Base-by-base conservation (phyloP, 2,113 vertebrate genomes). In the Megaptera novaeangliae region DNA sequence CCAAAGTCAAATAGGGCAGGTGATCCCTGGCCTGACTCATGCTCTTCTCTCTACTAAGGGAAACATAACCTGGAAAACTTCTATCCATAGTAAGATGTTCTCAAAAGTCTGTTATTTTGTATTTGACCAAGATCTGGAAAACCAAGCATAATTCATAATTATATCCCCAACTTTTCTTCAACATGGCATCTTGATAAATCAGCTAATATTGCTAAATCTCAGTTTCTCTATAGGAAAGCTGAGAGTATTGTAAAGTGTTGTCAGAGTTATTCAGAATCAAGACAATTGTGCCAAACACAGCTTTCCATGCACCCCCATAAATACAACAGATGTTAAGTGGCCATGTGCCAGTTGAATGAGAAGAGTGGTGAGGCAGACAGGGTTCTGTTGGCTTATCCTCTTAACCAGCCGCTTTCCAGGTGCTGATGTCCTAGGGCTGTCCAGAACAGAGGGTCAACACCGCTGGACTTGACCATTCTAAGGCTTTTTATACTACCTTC, bases 41-140 rank as follows among this genome's bases (percentile, higher is more conserved):
- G 6, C 7, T 55, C 81, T 88, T 83, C 57, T 91, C 11, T 39
- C 64, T 88, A 3, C 2, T 1, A 72, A 89, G 66, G 34, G 27
- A 75, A 89, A 36, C 15, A 25, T 0, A 71, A 41, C 14, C 7
- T 69, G 13, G 44, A 59, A 52, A 77, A 80, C 20, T 41, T 83
- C 29, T 72, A 25, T 71, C 52, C 29, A 1, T 9, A 69, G 44
- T 23, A 71, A 88, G 82, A 93, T 3, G 6, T 49, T 88, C 21
- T 69, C 66, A 57, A 93, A 57, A 83, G 25, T 12, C 34, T 87
- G 31, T 66, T 88, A n/a, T 81, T 94, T 89, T 52, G 0, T 93
- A 36, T 84, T 44, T 88, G 75, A 75, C 46, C 20, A 77, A 88
- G 71, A 61, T 68, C 4, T 59, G 69, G 88, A 59, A 91, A 82